A percentile compares a stretch with the other conserved stretches of the same genome.
These are phyloP conservation scores for Seira musarum DNA, from an alignment of 2,888 invertebrate genomes.

Conservation along the genomic window DNA sequence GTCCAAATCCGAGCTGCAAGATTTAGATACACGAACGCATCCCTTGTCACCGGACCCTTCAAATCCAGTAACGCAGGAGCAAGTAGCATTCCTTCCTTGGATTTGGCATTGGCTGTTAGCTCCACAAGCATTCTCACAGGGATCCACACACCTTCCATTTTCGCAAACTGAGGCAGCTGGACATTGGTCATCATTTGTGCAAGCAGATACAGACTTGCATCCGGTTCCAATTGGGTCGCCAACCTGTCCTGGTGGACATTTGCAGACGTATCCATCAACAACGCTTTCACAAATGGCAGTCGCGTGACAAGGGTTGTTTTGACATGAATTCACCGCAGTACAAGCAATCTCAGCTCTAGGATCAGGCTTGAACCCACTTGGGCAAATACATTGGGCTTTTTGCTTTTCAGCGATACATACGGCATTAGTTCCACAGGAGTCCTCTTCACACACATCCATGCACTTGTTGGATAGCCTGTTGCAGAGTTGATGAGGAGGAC, in stretches of 20 bases:
- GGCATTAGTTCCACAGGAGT: constrained; percentile 88
- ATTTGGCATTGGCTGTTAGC: constrained; percentile 86
- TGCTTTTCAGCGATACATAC: constrained; percentile 91
- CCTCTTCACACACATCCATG: constrained; percentile 84
- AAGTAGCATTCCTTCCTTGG: constrained; percentile 78
- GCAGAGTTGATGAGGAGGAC: constrained; percentile 85
- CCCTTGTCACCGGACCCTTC: constrained; percentile 79
- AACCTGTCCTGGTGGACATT: constrained; percentile 83
- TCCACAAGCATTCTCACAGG: constrained; percentile 87
- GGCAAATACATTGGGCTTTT: constrained; percentile 87
- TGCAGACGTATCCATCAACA: constrained; percentile 82
- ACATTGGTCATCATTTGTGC: constrained; percentile 84
- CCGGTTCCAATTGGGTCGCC: constrained; percentile 84
- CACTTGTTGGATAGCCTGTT: constrained; percentile 88
- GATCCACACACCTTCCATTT: constrained; percentile 82
- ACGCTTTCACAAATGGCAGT: constrained; percentile 82
- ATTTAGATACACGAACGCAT: constrained; percentile 81
- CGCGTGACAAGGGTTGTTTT: constrained; percentile 79
- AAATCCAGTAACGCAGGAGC: constrained; percentile 84
- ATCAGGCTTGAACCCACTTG: constrained; percentile 85
- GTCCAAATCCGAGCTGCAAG: constrained; percentile 81
- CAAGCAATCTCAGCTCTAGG: constrained; percentile 90
- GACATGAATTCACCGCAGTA: constrained; percentile 73
- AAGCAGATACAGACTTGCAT: constrained; percentile 85
- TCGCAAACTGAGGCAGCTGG: constrained; percentile 83